Percentiles rank a stretch among this genome's conserved stretches.
These are phyloP conservation scores for Corythoichthys haematopterus DNA, from an alignment of 2,113 vertebrate species.

Conservation along the genomic window DNA sequence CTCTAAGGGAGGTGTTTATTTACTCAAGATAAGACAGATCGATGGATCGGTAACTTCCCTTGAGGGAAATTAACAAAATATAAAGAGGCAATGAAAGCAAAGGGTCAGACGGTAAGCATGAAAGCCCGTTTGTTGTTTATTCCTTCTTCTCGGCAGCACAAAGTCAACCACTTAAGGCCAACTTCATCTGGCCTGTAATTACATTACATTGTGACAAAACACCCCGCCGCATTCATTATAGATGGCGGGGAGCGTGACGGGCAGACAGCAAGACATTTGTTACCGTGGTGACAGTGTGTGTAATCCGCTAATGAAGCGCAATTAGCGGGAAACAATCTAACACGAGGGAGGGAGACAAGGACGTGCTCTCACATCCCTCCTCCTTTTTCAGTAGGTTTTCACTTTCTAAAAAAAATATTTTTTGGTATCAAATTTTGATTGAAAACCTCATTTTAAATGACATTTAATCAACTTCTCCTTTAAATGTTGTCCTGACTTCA, in stretches of 20 bases:
- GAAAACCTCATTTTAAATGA: conserved; percentile 25
- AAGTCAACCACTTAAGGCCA: conserved; percentile 73
- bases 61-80: not conserved
- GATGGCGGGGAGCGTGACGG: conserved; percentile 59
- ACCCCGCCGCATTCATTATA: conserved; percentile 74
- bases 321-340: conserved; percentile 72
- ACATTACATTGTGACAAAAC: conserved; percentile 72
- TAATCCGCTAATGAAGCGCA: conserved; percentile 73
- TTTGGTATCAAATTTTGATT: conserved; percentile 8
- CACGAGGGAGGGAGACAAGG: conserved; percentile 58
- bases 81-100: not conserved
- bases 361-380: conserved; percentile 29
- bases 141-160: conserved; percentile 51
- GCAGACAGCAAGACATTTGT: conserved; percentile 66
- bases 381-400: not conserved
- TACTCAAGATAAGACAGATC: conserved; percentile 3
- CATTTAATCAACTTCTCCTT: conserved; percentile 50
- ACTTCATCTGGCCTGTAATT: conserved; percentile 72
- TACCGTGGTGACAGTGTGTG: conserved; percentile 71
- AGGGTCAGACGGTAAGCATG: conserved; percentile 7
- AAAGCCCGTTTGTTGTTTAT: conserved; percentile 51
- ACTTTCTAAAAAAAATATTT: conserved; percentile 2
- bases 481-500: conserved; percentile 75
- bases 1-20: not conserved
- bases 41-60: not conserved